phyloP scores from a whole-genome alignment of 2,797 vertebrate genomes.

The Meriones psammophilus region DNA sequence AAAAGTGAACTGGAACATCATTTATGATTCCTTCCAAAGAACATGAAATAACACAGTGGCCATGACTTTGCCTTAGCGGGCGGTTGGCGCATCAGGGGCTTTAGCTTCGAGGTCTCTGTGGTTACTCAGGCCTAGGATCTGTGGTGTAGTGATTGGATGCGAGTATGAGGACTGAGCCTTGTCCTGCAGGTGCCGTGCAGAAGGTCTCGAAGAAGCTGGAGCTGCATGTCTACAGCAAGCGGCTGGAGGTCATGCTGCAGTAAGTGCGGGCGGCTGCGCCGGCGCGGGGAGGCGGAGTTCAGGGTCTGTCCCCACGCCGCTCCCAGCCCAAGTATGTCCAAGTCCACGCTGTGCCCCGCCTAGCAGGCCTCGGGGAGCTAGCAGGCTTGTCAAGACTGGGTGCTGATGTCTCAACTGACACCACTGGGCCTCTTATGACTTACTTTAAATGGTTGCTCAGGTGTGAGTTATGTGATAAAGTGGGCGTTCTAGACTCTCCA shows the following conservation, averaged over 20 bases:
- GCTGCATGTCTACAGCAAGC: constrained; percentile 92
- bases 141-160: not conserved
- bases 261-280: constrained; percentile 86
- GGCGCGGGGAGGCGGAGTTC: accelerated
- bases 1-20: not conserved
- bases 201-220: constrained; percentile 91
- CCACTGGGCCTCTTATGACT: not conserved
- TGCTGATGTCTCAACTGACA: not conserved
- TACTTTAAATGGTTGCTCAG: not conserved
- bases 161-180: not conserved
- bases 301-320: accelerated
- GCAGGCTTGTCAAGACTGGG: accelerated
- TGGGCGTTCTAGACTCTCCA: not conserved
- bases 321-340: not conserved
- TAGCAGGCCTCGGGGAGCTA: not conserved
- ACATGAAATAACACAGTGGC: no score
- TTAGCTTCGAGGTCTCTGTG: not conserved
- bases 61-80: not conserved
- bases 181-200: constrained; percentile 84
- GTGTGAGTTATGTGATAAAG: not conserved
- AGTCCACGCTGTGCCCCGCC: not conserved
- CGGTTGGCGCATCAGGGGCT: accelerated
- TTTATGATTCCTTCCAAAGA: not conserved
- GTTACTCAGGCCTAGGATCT: not conserved
- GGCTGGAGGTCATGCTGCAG: constrained; percentile 97